Evolutionary conservation across 1,140 invertebrate species (phyloP).

Genomic region (Acromyrmex charruanus): DNA sequence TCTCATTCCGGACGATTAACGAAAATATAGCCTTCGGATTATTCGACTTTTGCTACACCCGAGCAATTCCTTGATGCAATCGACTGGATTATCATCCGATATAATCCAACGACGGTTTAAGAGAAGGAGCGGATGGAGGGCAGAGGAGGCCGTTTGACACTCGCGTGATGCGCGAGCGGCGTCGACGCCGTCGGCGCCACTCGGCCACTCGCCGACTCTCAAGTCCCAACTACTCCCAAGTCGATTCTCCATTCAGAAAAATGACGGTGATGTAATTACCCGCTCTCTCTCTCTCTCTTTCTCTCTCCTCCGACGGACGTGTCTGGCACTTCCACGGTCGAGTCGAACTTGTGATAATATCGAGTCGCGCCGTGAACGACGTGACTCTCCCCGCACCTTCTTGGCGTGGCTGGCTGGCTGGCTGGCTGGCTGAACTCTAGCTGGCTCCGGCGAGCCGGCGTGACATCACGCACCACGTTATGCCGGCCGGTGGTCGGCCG

Average conservation of each 20-base stretch:
- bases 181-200: background rate
- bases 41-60: background rate
- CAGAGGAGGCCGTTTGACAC: background rate
- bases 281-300: background rate
- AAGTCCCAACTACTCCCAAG: background rate
- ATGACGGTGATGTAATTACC: slow-evolving; percentile 50
- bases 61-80: background rate
- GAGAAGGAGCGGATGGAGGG: background rate
- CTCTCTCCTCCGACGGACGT: background rate
- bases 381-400: background rate
- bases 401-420: too few species aligned
- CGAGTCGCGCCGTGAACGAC: background rate
- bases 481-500: slow-evolving; percentile 9
- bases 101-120: background rate
- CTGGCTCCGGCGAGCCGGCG: background rate
- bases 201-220: background rate
- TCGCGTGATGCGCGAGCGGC: slow-evolving; percentile 1
- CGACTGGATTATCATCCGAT: background rate
- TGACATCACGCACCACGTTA: background rate
- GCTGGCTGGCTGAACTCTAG: too few species aligned
- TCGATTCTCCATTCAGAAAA: slow-evolving; percentile 21
- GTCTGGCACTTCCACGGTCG: background rate
- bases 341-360: background rate
- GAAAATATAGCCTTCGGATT: background rate
- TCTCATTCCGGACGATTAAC: background rate